Percentiles rank a stretch among this genome's conserved stretches.
Conservation (phyloP, 2,797 vertebrate genomes). For the Rhinoraja longicauda region DNA sequence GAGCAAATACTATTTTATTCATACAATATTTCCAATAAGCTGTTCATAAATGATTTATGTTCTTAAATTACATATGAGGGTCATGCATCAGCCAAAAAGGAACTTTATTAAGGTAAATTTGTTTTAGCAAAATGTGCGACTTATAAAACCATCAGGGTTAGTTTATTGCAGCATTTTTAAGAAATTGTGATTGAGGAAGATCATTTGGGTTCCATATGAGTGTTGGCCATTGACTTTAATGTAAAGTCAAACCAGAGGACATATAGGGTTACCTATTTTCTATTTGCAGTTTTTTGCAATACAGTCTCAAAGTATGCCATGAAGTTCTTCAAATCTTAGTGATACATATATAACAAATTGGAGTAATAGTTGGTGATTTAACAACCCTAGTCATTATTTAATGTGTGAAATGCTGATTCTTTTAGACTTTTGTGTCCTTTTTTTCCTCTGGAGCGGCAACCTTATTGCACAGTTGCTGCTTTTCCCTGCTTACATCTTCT, state of each 20-base stretch:
- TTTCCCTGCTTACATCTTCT: not conserved
- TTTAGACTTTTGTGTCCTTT: not conserved
- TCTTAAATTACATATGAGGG: not conserved
- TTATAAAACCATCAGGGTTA: not conserved
- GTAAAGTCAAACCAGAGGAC: not conserved
- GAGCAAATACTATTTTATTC: not conserved
- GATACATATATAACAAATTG: not conserved
- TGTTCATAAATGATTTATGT: not conserved
- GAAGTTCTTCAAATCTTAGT: not conserved
- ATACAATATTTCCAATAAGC: not conserved
- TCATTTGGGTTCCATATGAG: not conserved
- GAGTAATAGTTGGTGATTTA: not conserved
- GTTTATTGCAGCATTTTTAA: not conserved
- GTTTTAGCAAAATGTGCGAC: not conserved
- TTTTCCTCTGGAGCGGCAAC: not conserved
- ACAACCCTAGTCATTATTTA: not conserved
- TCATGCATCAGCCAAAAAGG: not conserved
- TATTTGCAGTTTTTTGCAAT: not conserved
- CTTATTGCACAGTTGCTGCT: not conserved
- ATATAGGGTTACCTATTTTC: not conserved
- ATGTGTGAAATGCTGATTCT: not conserved
- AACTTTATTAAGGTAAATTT: not conserved
- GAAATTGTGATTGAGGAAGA: not conserved
- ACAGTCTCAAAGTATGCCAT: not conserved
- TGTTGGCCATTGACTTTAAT: not conserved